Evolutionary conservation across 2,797 vertebrate species (phyloP), one percentile per base, ranked within the genome.

Genomic region (Bradypus variegatus): DNA sequence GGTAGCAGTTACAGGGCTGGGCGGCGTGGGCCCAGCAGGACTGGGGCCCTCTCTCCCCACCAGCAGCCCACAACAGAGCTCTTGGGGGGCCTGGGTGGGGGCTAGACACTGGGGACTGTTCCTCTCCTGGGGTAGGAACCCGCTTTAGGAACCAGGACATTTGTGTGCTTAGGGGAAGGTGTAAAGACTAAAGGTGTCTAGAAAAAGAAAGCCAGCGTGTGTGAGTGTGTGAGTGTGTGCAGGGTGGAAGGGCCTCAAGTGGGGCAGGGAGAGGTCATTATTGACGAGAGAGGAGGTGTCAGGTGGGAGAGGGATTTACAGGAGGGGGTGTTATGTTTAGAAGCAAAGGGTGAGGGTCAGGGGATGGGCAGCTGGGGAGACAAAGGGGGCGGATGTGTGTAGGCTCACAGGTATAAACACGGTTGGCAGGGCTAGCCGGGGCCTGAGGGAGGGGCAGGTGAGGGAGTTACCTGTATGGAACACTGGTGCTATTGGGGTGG

Each of bases 381-480:
- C 29, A 53, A 69, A 23, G 2, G 27, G n/a, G 65, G 50, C 1
- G 5, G 12, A 14, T 14, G 4, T 0, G 0, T 19, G 6, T 29
- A 48, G 16, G 50, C 62, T 45, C 48, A 6, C 14, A 48, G 29
- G 31, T 48, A 27, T 13, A 8, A 1, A 13, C 1, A 4, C 41
- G 55, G 36, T 3, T 23, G 25, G 4, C 9, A 18, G 33, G 10
- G 5, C 14, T 5, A 12, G 36, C 33, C 36, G 29, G 55, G 41
- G 48, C 21, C 0, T 2, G 15, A 45, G 58, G 38, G 45, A 31
- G 31, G 4, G 38, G 31, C 1, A 2, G 53, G 53, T 36, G 31
- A 79, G 45, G 11, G 16, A 2, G 29, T 95, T 87, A 99, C 99
- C 99, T 98, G 98, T 98, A 99, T 0, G 98, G 96, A 65, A 98